Evolutionary conservation across 2,797 vertebrate species (phyloP).

Genomic region (Squalus acanthias): DNA sequence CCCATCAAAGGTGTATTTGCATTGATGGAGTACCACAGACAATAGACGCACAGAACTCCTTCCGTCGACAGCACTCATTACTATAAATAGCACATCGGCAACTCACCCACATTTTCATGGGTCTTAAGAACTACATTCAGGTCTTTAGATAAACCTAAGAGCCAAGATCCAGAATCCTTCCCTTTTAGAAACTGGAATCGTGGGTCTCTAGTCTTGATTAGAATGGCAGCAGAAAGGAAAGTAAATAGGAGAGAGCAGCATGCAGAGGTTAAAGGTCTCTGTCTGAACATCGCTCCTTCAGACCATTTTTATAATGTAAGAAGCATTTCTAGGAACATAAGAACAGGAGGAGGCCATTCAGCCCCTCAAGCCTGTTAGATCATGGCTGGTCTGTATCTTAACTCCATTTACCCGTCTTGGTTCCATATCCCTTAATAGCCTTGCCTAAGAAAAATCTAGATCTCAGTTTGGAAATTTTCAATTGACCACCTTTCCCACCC

Average conservation of each 20-base stretch:
- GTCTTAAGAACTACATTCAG: not conserved
- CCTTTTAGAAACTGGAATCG: not conserved
- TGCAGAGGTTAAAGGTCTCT: not conserved
- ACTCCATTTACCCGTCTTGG: not conserved
- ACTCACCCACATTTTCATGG: not conserved
- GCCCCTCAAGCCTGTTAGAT: not conserved
- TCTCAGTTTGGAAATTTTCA: not conserved
- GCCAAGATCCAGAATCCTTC: not conserved
- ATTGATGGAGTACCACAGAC: not conserved
- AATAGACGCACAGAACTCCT: not conserved
- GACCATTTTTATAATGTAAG: not conserved
- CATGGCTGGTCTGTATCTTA: not conserved
- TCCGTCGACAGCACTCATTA: not conserved
- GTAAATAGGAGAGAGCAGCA: too few species aligned
- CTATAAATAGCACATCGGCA: not conserved
- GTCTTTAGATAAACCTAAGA: not conserved
- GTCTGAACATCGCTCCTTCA: not conserved
- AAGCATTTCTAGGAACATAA: not conserved
- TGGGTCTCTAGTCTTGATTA: not conserved
- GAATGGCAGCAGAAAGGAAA: not conserved
- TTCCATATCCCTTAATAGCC: not conserved
- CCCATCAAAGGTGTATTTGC: slow-evolving; percentile 5
- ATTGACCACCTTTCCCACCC: not conserved
- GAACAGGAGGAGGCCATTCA: not conserved
- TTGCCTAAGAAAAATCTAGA: not conserved